A percentile compares a stretch with the other conserved stretches of the same genome.
phyloP scores from a whole-genome alignment of 1,140 invertebrate species.

The Tenebrio molitor region DNA sequence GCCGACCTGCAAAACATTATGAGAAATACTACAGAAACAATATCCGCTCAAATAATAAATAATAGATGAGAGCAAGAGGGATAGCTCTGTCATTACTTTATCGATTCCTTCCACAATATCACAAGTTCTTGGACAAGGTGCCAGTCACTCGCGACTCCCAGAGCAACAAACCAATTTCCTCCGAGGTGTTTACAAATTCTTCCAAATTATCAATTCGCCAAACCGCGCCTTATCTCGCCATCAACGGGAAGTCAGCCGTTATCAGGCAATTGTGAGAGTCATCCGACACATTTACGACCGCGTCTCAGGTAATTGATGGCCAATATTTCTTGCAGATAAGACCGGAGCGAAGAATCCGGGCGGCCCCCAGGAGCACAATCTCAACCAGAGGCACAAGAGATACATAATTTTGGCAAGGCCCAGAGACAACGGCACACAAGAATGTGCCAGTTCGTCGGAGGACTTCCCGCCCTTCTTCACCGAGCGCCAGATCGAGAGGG shows the following conservation, averaged over 20 bases:
- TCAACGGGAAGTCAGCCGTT: too few relatives aligned
- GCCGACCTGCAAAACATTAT: neutral
- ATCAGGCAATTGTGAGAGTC: too few relatives aligned
- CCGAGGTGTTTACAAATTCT: too few relatives aligned
- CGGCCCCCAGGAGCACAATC: neutral
- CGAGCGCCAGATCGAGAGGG: constrained; percentile 71
- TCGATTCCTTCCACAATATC: constrained; percentile 13
- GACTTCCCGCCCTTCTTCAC: constrained; percentile 74
- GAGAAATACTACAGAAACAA: neutral
- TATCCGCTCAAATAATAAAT: constrained; percentile 23
- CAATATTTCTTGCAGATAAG: constrained; percentile 5
- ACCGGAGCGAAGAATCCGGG: too few relatives aligned
- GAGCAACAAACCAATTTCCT: neutral
- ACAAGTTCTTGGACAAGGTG: constrained; percentile 8
- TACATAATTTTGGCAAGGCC: constrained; percentile 20
- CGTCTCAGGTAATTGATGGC: neutral
- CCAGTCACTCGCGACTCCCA: neutral
- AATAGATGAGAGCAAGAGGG: constrained; percentile 24
- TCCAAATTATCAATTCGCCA: too few relatives aligned
- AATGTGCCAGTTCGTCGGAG: constrained; percentile 59
- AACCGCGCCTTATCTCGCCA: too few relatives aligned
- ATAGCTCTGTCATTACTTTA: constrained; percentile 29
- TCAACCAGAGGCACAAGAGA: neutral
- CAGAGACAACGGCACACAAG: neutral
- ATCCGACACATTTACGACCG: too few relatives aligned